Conservation (phyloP, 2,888 invertebrate genomes). For the Ryuthela nishihirai region DNA sequence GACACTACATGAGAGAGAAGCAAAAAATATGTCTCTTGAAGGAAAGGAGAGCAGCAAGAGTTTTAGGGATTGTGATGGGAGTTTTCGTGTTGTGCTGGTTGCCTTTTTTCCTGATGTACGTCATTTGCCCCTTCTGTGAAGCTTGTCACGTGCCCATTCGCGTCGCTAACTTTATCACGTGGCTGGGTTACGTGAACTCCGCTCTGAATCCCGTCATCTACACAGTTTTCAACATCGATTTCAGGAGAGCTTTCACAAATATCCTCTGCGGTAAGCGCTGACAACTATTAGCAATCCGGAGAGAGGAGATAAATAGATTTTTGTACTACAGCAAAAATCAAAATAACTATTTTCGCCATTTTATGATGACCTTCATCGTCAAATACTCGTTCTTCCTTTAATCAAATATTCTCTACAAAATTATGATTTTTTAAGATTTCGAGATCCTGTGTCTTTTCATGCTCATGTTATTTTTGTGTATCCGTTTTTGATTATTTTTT, state of each 20-base stretch:
- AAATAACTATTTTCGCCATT: no score
- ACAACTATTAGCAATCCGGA: no score
- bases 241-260: conserved; percentile 70
- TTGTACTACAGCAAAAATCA: no score
- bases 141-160: conserved; percentile 39
- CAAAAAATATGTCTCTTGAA: conserved; percentile 75
- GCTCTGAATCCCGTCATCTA: conserved; percentile 91
- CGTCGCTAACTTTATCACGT: conserved; percentile 70
- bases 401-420: no score
- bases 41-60: conserved; percentile 89
- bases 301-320: no score
- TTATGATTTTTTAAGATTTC: no score
- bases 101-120: conserved; percentile 95
- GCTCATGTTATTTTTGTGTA: no score
- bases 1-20: conserved; percentile 53
- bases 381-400: no score
- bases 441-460: no score
- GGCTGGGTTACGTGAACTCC: conserved; percentile 90
- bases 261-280: conserved; percentile 33
- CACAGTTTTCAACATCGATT: conserved; percentile 92
- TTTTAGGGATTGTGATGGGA: conserved; percentile 95
- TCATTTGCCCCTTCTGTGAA: conserved; percentile 72
- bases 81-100: conserved; percentile 97
- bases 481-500: no score
- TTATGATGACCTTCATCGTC: no score